Percentiles rank a stretch among this genome's conserved stretches.
Conservation (phyloP, 2,888 invertebrate genomes). For the Drosophila nigricruria region DNA sequence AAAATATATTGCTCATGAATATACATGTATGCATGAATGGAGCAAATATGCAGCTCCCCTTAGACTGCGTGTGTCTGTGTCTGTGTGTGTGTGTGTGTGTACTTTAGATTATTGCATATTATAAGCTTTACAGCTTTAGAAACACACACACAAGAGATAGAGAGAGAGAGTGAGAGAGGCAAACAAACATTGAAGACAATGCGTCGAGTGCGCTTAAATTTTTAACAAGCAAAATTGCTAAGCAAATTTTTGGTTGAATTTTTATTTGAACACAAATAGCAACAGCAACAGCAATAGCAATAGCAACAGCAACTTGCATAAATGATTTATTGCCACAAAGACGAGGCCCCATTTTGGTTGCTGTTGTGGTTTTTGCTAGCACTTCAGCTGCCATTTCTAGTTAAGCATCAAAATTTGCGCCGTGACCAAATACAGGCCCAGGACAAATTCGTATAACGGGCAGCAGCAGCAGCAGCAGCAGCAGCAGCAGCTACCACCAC, state of each 20-base stretch:
- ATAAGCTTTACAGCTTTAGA: conserved; percentile 61
- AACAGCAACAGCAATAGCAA: conserved; percentile 48
- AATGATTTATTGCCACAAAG: conserved; percentile 75
- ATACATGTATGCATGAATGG: conserved; percentile 41
- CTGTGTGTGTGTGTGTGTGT: conserved; percentile 26
- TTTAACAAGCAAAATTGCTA: conserved; percentile 74
- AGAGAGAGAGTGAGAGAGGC: conserved; percentile 16
- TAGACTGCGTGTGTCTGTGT: too few relatives aligned
- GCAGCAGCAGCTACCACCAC: conserved; percentile 49
- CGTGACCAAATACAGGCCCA: conserved; percentile 76
- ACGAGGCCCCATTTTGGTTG: conserved; percentile 35
- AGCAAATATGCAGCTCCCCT: conserved; percentile 13
- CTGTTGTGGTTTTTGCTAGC: conserved; percentile 43
- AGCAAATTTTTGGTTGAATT: conserved; percentile 70
- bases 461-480: conserved; percentile 25
- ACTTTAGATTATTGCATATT: conserved; percentile 77
- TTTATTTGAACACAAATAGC: conserved; percentile 65
- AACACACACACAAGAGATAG: conserved; percentile 8
- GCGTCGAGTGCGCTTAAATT: conserved; percentile 60
- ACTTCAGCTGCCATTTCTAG: conserved; percentile 78
- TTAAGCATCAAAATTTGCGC: conserved; percentile 78
- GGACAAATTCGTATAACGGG: conserved; percentile 60
- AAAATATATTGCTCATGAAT: conserved; percentile 77
- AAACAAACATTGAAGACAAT: conserved; percentile 19
- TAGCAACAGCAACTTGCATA: conserved; percentile 69